Conservation (phyloP, 2,797 vertebrate genomes). For the Enteromius radiatus region DNA sequence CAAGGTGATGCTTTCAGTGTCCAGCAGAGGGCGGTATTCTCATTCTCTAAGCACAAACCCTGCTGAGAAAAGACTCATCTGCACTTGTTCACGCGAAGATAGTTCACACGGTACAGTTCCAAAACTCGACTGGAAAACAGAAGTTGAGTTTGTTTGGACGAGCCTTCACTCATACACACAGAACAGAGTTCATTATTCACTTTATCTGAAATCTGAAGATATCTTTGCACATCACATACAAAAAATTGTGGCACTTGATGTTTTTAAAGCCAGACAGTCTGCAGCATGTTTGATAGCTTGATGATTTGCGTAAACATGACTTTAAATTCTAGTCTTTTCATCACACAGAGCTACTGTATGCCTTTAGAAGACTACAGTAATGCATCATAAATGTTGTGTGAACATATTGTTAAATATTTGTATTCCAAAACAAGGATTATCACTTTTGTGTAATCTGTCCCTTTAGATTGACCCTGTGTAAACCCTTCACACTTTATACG, state of each 20-base stretch:
- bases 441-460: neutral
- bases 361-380: too few species aligned
- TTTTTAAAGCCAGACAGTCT: too few species aligned
- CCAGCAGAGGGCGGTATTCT: conserved; percentile 35
- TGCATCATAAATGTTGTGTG: neutral
- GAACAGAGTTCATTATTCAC: neutral
- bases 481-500: neutral
- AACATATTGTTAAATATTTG: neutral
- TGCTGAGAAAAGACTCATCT: neutral
- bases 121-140: neutral
- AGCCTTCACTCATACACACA: neutral
- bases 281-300: neutral
- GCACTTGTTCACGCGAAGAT: neutral
- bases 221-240: neutral
- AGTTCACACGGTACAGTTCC: neutral
- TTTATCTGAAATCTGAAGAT: neutral
- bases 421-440: neutral
- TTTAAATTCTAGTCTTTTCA: neutral
- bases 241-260: neutral
- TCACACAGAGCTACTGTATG: neutral
- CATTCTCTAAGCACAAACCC: neutral
- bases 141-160: neutral
- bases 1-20: neutral
- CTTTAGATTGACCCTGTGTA: neutral
- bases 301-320: neutral